These are phyloP conservation scores for Neoniphon sammara DNA, from an alignment of 2,797 vertebrate genomes.

Conservation along the genomic window DNA sequence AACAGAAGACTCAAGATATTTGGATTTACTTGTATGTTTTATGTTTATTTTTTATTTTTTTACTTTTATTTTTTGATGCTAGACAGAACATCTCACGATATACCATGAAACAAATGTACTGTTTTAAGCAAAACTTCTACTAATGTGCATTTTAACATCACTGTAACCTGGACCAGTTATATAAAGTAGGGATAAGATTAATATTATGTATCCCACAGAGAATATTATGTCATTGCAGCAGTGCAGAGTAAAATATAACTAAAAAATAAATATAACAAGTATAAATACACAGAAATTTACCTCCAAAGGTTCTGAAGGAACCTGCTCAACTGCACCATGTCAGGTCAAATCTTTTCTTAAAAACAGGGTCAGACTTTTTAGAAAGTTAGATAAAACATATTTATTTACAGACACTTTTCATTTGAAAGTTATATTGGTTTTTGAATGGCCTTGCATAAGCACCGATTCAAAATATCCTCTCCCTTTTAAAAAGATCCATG, in stretches of 20 bases:
- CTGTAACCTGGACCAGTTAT: constrained; percentile 44
- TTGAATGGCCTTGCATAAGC: constrained; percentile 32
- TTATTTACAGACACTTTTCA: constrained; percentile 36
- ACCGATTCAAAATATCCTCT: constrained; percentile 45
- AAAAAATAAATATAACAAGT: constrained; percentile 43
- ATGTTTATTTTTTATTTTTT: too few relatives aligned
- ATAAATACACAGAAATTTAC: too few relatives aligned
- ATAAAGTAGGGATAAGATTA: constrained; percentile 54
- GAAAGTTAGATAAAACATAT: not conserved
- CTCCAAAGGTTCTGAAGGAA: too few relatives aligned
- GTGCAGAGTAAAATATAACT: constrained; percentile 27
- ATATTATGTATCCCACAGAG: constrained; percentile 52
- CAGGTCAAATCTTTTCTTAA: constrained; percentile 18
- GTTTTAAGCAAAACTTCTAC: constrained; percentile 16
- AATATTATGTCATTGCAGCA: constrained; percentile 48
- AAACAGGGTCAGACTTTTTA: not conserved
- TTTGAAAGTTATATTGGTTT: constrained; percentile 35
- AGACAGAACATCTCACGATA: not conserved
- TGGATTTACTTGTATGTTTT: too few relatives aligned
- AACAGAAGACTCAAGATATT: not conserved
- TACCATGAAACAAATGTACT: not conserved
- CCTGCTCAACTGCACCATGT: too few relatives aligned
- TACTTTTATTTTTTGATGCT: too few relatives aligned
- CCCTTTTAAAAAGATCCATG: constrained; percentile 28
- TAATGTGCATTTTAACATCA: constrained; percentile 37